Evolutionary conservation across 2,113 vertebrate genomes (phyloP), one percentile per base, ranked within the genome.

Genomic region (Aix galericulata): DNA sequence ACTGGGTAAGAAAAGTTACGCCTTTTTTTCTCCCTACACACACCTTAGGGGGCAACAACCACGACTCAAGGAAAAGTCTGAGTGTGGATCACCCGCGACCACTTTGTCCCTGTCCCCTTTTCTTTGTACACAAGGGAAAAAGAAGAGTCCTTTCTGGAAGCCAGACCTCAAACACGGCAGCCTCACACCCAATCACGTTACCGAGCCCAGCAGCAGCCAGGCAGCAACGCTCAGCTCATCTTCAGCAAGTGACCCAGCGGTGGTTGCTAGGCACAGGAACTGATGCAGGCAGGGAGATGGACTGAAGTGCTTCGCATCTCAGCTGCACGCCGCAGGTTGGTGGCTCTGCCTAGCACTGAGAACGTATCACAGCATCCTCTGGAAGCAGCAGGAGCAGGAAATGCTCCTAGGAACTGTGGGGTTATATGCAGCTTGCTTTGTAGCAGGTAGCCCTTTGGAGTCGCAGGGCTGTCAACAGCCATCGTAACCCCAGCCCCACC

Each of bases 211-310:
- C 85, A 91, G 90, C 86, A 93, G 82, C 83, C 86, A 93, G 60
- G 40, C 82, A 86, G 91, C 76, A 88, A 83, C 40, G 68, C 60
- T 88, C 90, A 77, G 68, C 25, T 88, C 85, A 50, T 93, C 79
- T 86, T 23, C 55, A 91, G 67, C 76, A 29, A 95, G 73, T 90
- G 92, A 91, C 93, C 91, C 88, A 95, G 94, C 63, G 86, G 73
- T 0, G 82, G 93, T 96, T 95, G 85, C 91, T 90, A 96, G 79
- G 92, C 92, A 91, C 82, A 60, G 90, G 53, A 83, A 94, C 82
- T 38, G 84, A 96, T 81, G 92, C 7, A 97, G 86, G 48, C 76
- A 72, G 21, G 55, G 62, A 90, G 76, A 90, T 1, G 4, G 62
- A 67, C 76, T 84, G 76, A 31, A 90, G 85, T 36, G 73, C 34